Percentiles rank a stretch among this genome's conserved stretches.
Evolutionary conservation across 2,888 invertebrate genomes (phyloP).

Genomic region (Coleophora flavipennella): DNA sequence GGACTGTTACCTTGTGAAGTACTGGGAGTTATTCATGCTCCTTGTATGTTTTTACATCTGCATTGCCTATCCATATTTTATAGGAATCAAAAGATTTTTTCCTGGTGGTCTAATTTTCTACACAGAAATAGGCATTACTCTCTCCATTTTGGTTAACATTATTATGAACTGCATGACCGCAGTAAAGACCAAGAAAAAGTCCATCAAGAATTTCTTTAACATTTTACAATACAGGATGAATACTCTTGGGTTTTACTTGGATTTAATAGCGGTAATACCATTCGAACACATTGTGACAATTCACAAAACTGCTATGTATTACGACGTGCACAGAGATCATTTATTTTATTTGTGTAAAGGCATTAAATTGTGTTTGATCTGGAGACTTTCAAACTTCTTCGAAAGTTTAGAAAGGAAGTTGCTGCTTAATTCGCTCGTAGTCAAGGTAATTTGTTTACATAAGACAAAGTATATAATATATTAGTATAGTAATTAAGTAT

Average conservation of each 20-base stretch:
- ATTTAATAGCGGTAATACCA: constrained; percentile 60
- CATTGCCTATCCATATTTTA: constrained; percentile 61
- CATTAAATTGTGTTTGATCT: constrained; percentile 64
- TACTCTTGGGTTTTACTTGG: constrained; percentile 64
- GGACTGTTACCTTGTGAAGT: constrained; percentile 51
- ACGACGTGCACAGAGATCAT: constrained; percentile 51
- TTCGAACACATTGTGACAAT: constrained; percentile 62
- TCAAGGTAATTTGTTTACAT: constrained; percentile 36
- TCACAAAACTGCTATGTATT: constrained; percentile 40
- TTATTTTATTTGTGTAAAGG: constrained; percentile 64
- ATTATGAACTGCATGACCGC: constrained; percentile 55
- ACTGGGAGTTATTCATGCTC: constrained; percentile 63
- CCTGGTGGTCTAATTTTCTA: constrained; percentile 47
- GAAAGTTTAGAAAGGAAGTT: constrained; percentile 53
- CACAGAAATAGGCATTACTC: constrained; percentile 45
- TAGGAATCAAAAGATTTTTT: constrained; percentile 51
- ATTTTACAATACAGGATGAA: constrained; percentile 57
- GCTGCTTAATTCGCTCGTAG: constrained; percentile 44
- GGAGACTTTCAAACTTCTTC: constrained; percentile 61
- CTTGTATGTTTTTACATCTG: constrained; percentile 50
- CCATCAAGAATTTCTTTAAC: constrained; percentile 39
- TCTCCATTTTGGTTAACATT: constrained; percentile 53
- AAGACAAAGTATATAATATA: no score
- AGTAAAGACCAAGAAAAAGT: constrained; percentile 56
- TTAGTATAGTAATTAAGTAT: no score